Base-by-base conservation (phyloP, 2,113 vertebrate genomes). In the Hippotragus niger region DNA sequence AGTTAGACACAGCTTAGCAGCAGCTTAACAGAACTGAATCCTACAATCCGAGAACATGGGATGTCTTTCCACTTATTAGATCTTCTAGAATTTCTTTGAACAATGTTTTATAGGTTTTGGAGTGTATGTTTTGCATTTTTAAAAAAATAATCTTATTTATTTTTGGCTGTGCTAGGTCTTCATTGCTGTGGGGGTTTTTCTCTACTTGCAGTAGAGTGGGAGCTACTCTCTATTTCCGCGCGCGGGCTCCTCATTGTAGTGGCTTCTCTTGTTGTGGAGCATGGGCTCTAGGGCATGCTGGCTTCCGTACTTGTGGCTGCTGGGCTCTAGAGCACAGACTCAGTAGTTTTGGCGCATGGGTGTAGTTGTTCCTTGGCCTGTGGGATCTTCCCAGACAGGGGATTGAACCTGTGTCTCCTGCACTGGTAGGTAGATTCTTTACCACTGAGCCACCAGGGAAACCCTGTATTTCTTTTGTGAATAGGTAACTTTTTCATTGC, bases 71-170 rank as follows among this genome's bases (percentile, higher is more conserved):
- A 47, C 55, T 81, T 74, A 64, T 57, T 76, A 45, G 36, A 4
- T 57, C 29, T 86, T 86, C 17, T 64, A 87, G 6, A 33, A 45
- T 92, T 86, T 94, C 52, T 92, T 94, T 82, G 50, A 78, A 27
- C 81, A 86, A 67, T 12, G 6, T 52, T 90, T 92, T 94, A 29
- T 40, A 67, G 53, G 45, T 92, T 92, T 67, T 29, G 15, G 25
- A 76, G 25, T 43, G 25, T 27, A 82, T 76, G 14, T 76, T 90
- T 92, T 58, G 5, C 45, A 29, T 16, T 45, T 57, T 57, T 17
- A 13, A 43, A 23, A 13, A 62, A 15, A 76, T 14, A 43, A 27
- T 43, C 43, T 27, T 43, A 15, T 76, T 76, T 15, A 43, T 7
- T 76, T 76, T 15, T 40, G 71, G 3, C 71, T 14, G 12, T 76